Conservation (phyloP, 1,140 invertebrate genomes). For the Riptortus pedestris region DNA sequence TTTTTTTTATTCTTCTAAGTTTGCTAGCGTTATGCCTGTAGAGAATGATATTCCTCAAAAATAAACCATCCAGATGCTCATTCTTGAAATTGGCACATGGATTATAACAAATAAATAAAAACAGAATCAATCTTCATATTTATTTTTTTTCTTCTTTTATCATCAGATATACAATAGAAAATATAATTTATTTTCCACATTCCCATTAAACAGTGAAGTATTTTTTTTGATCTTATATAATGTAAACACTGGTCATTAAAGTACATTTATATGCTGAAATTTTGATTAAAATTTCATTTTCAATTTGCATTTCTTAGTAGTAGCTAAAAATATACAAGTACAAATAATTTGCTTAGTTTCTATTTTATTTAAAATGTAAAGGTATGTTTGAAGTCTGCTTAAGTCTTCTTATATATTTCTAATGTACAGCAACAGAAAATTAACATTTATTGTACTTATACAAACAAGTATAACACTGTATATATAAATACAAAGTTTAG, state of each 20-base stretch:
- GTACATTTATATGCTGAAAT: conserved; percentile 3
- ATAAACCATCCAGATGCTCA: too few relatives aligned
- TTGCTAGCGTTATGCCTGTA: too few relatives aligned
- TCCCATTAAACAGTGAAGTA: conserved; percentile 7
- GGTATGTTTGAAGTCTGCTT: conserved; percentile 9
- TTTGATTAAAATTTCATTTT: neutral
- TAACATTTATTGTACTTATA: neutral
- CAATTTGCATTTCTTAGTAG: neutral
- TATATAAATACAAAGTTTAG: neutral
- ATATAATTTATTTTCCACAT: conserved; percentile 10
- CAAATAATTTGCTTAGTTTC: conserved; percentile 1
- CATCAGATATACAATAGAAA: conserved; percentile 14
- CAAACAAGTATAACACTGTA: too few relatives aligned
- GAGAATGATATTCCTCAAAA: too few relatives aligned
- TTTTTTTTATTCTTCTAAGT: too few relatives aligned
- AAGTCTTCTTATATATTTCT: neutral
- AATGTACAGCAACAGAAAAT: neutral
- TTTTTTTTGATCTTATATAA: neutral
- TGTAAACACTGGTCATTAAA: conserved; percentile 5
- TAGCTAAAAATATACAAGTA: conserved; percentile 18
- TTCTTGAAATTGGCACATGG: too few relatives aligned
- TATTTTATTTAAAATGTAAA: conserved; percentile 4
- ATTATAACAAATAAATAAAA: too few relatives aligned
- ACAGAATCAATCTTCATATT: too few relatives aligned
- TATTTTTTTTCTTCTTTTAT: conserved; percentile 6